Conservation (phyloP, 1,140 invertebrate species). For the Papilio helenus region DNA sequence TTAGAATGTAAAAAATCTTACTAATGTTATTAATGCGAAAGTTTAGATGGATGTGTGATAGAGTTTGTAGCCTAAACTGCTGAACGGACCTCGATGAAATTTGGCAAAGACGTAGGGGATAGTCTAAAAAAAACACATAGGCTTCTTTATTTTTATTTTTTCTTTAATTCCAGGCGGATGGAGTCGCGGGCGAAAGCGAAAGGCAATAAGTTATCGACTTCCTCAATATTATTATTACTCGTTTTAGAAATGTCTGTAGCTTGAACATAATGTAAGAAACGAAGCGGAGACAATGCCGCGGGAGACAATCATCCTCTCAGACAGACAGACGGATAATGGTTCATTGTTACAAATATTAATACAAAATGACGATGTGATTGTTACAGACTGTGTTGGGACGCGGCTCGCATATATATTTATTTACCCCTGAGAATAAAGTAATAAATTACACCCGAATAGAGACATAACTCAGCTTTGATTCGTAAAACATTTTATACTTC, state of each 20-base stretch:
- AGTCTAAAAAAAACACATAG: too few relatives aligned
- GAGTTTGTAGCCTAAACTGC: too few relatives aligned
- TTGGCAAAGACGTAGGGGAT: too few relatives aligned
- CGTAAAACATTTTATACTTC: too few relatives aligned
- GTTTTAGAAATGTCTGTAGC: neutral
- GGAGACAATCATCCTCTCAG: conserved; percentile 11
- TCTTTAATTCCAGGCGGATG: too few relatives aligned
- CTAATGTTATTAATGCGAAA: too few relatives aligned
- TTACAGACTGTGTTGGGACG: neutral
- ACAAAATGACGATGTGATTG: conserved; percentile 8
- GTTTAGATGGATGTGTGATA: too few relatives aligned
- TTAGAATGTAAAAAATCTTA: too few relatives aligned
- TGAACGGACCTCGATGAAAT: too few relatives aligned
- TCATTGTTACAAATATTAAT: conserved; percentile 31
- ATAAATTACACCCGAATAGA: neutral
- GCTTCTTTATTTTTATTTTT: too few relatives aligned
- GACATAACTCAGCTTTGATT: neutral
- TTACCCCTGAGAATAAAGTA: neutral
- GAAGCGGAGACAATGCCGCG: neutral
- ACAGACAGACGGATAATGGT: conserved; percentile 28
- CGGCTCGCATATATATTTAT: neutral
- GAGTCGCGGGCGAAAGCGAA: too few relatives aligned
- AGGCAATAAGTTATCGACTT: neutral
- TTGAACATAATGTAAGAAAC: neutral
- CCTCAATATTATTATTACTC: neutral